These are phyloP conservation scores for Callorhinus ursinus DNA, from an alignment of 2,113 vertebrate species.

Conservation along the genomic window DNA sequence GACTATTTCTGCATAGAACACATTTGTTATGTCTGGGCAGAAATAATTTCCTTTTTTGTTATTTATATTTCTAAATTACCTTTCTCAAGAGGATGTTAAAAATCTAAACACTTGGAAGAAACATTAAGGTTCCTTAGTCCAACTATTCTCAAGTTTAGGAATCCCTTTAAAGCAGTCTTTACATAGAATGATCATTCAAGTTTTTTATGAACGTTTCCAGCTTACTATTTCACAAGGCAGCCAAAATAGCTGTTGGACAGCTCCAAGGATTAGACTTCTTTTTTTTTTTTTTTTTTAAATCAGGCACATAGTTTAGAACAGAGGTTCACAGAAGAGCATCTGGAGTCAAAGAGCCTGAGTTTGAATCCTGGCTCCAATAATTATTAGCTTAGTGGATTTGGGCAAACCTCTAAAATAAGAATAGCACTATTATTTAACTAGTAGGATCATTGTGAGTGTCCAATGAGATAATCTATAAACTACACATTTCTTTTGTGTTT, in stretches of 20 bases:
- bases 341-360: not conserved
- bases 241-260: slow-evolving; percentile 59
- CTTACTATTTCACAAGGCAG: not conserved
- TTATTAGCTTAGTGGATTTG: not conserved
- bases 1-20: not conserved
- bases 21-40: slow-evolving; percentile 12
- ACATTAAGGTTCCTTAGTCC: not conserved
- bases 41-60: slow-evolving; percentile 37
- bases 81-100: slow-evolving; percentile 36
- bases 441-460: not conserved
- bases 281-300: not conserved
- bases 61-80: slow-evolving; percentile 38
- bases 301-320: not conserved
- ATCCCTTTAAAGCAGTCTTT: slow-evolving; percentile 45
- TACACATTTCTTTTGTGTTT: not conserved
- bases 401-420: not conserved
- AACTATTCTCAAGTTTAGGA: not conserved
- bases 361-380: not conserved
- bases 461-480: not conserved
- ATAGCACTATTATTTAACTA: not conserved
- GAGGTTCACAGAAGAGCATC: not conserved
- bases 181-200: not conserved
- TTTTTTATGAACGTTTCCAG: not conserved
- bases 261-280: not conserved
- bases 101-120: slow-evolving; percentile 36